These are phyloP conservation scores for Streptopelia turtur DNA, from an alignment of 2,797 vertebrate genomes.

Conservation along the genomic window DNA sequence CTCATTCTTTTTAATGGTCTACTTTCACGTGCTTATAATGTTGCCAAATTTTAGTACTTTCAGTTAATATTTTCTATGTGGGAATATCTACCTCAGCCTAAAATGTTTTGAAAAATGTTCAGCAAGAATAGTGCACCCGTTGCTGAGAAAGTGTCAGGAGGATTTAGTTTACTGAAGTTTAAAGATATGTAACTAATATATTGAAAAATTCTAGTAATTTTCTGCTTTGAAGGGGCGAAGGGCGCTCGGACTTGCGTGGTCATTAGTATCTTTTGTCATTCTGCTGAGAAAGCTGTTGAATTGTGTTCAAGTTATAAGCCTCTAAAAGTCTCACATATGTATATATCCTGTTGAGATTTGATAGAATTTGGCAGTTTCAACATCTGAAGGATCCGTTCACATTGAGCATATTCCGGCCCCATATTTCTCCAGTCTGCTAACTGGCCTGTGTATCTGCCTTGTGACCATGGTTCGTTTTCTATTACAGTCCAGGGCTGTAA, in stretches of 20 bases:
- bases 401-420: not conserved
- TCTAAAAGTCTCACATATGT: not conserved
- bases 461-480: not conserved
- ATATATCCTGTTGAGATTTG: not conserved
- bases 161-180: not conserved
- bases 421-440: not conserved
- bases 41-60: not conserved
- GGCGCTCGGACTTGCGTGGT: not conserved
- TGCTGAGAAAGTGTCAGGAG: not conserved
- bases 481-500: not conserved
- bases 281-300: not conserved
- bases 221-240: fast-evolving
- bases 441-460: not conserved
- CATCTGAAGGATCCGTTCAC: not conserved
- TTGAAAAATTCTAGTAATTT: not conserved
- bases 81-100: not conserved
- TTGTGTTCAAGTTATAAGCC: not conserved
- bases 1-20: not conserved
- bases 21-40: not conserved
- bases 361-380: not conserved
- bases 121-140: not conserved
- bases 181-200: not conserved
- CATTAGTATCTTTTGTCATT: not conserved
- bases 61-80: not conserved
- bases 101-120: not conserved